phyloP scores from a whole-genome alignment of 2,888 invertebrate genomes.

The Eledone cirrhosa region DNA sequence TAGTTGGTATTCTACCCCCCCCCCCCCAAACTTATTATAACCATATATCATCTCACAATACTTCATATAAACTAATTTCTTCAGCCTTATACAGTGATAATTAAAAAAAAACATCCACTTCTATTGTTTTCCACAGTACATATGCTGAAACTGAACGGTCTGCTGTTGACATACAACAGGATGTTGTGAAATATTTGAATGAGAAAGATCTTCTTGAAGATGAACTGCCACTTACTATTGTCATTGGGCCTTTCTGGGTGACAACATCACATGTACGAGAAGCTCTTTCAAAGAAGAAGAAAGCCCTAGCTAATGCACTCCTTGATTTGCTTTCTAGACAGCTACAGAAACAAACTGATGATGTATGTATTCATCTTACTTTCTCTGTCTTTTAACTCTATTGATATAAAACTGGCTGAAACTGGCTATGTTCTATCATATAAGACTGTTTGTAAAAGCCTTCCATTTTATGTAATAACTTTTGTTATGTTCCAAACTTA shows the following conservation, averaged over 20 bases:
- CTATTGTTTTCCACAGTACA: slow-evolving; percentile 58
- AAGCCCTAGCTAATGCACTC: slow-evolving; percentile 76
- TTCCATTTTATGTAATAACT: too few species aligned
- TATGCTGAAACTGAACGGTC: slow-evolving; percentile 74
- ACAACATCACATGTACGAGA: slow-evolving; percentile 76
- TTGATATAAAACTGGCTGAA: too few species aligned
- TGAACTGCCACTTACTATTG: slow-evolving; percentile 77
- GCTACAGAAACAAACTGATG: slow-evolving; percentile 75
- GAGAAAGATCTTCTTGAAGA: slow-evolving; percentile 75
- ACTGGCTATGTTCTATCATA: too few species aligned
- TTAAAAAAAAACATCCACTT: too few species aligned
- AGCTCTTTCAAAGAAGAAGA: slow-evolving; percentile 77
- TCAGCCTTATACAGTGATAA: too few species aligned
- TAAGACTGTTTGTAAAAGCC: too few species aligned
- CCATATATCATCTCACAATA: too few species aligned
- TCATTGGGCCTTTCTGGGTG: slow-evolving; percentile 81
- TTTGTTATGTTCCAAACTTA: too few species aligned
- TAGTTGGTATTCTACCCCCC: too few species aligned
- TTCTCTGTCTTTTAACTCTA: too few species aligned
- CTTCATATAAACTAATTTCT: too few species aligned
- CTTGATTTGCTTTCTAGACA: slow-evolving; percentile 78
- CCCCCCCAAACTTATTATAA: too few species aligned
- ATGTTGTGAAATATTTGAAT: slow-evolving; percentile 75
- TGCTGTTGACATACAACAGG: slow-evolving; percentile 77
- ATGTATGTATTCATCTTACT: slow-evolving; percentile 67